phyloP scores from a whole-genome alignment of 2,888 invertebrate genomes.

The Homarus gammarus region DNA sequence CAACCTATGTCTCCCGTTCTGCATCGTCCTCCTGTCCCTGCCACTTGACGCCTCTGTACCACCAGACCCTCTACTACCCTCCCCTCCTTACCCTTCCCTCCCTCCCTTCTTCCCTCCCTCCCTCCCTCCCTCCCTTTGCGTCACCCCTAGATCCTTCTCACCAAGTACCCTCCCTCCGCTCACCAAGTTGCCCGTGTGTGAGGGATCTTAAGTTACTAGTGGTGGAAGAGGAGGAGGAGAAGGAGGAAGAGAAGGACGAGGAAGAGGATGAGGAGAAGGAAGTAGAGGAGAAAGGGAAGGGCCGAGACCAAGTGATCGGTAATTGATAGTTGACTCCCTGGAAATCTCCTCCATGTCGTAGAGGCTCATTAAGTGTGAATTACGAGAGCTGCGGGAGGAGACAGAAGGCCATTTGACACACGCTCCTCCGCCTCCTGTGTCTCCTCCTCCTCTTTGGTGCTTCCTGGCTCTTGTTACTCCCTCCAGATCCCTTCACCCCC shows the following conservation, averaged over 20 bases:
- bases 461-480: not conserved
- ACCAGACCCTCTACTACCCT: not conserved
- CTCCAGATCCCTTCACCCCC: not conserved
- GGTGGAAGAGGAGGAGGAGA: too few species aligned
- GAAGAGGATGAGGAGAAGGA: too few species aligned
- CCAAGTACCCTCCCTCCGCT: too few species aligned
- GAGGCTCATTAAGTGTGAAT: slow-evolving; percentile 36
- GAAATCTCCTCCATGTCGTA: slow-evolving; percentile 22
- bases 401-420: not conserved
- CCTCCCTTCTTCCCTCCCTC: not conserved
- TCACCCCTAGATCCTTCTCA: too few species aligned
- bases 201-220: too few species aligned
- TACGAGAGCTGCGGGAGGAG: not conserved
- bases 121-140: not conserved
- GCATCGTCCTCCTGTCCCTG: not conserved
- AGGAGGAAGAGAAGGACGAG: too few species aligned
- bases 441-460: too few species aligned
- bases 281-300: too few species aligned
- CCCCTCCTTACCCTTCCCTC: not conserved
- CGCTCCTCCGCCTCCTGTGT: not conserved
- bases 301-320: not conserved
- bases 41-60: too few species aligned
- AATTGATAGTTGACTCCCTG: slow-evolving; percentile 34
- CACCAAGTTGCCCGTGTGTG: too few species aligned
- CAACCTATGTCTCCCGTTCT: not conserved